These are phyloP conservation scores for Prosopocoilus inquinatus DNA, from an alignment of 2,888 invertebrate genomes.

Conservation along the genomic window DNA sequence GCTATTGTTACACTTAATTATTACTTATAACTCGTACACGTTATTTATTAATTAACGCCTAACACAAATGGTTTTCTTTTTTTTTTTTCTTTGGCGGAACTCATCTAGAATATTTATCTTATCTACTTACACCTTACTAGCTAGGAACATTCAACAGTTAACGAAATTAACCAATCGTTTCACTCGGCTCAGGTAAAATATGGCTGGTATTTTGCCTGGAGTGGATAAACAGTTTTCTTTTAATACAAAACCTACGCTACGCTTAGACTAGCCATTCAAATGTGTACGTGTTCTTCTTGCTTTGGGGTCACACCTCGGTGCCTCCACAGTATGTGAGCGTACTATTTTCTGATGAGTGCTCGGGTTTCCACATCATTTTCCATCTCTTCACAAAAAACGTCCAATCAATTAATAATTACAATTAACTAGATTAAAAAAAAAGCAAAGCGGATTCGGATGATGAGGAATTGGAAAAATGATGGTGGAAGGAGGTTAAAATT, in stretches of 20 bases:
- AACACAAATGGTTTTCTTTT: not conserved
- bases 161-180: slow-evolving; percentile 5
- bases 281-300: slow-evolving; percentile 42
- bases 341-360: slow-evolving; percentile 49
- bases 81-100: not conserved
- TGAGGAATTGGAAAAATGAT: not conserved
- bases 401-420: not conserved
- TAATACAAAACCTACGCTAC: slow-evolving; percentile 1
- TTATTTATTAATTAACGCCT: not conserved
- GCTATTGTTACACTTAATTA: slow-evolving; percentile 1
- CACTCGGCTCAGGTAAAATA: slow-evolving; percentile 31
- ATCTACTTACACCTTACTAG: slow-evolving; percentile 1
- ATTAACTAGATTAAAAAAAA: not conserved
- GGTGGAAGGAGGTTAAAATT: not conserved
- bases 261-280: slow-evolving; percentile 49
- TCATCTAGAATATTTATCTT: not conserved
- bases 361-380: slow-evolving; percentile 53
- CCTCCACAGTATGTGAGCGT: slow-evolving; percentile 52
- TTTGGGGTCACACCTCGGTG: slow-evolving; percentile 55
- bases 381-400: slow-evolving; percentile 47
- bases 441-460: not conserved
- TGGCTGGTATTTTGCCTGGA: slow-evolving; percentile 36
- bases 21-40: not conserved
- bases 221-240: not conserved
- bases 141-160: slow-evolving; percentile 11